phyloP scores from a whole-genome alignment of 2,888 invertebrate genomes.

The Gymnocheta viridis region DNA sequence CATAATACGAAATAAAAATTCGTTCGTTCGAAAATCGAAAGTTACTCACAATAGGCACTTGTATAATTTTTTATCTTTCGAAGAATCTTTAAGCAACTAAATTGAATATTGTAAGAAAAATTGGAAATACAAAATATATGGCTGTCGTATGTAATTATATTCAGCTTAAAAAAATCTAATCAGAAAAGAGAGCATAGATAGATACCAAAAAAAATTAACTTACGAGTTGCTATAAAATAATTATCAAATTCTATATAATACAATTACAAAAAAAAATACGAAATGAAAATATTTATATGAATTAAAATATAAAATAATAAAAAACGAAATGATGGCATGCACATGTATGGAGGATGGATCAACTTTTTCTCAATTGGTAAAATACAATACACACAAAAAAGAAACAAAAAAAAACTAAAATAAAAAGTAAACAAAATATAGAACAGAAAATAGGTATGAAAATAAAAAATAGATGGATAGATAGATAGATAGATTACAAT shows the following conservation, averaged over 20 bases:
- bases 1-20: too few species aligned
- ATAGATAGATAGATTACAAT: conserved; percentile 54
- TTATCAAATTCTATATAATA: conserved; percentile 44
- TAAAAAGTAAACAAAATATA: conserved; percentile 26
- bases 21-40: too few species aligned
- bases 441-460: conserved; percentile 33
- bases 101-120: conserved; percentile 22
- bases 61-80: conserved; percentile 15
- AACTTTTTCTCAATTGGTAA: conserved; percentile 37
- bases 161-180: conserved; percentile 1
- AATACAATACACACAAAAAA: not conserved
- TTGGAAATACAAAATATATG: conserved; percentile 26
- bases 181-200: conserved; percentile 32
- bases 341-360: conserved; percentile 20
- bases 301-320: conserved; percentile 3
- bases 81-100: conserved; percentile 41
- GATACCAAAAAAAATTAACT: conserved; percentile 9
- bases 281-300: conserved; percentile 41
- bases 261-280: conserved; percentile 24
- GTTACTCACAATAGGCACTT: too few species aligned
- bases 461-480: conserved; percentile 34
- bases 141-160: conserved; percentile 38
- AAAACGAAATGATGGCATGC: conserved; percentile 18
- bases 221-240: conserved; percentile 18
- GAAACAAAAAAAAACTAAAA: not conserved